phyloP scores from a whole-genome alignment of 2,113 vertebrate species.

The Aspidoscelis tigris region DNA sequence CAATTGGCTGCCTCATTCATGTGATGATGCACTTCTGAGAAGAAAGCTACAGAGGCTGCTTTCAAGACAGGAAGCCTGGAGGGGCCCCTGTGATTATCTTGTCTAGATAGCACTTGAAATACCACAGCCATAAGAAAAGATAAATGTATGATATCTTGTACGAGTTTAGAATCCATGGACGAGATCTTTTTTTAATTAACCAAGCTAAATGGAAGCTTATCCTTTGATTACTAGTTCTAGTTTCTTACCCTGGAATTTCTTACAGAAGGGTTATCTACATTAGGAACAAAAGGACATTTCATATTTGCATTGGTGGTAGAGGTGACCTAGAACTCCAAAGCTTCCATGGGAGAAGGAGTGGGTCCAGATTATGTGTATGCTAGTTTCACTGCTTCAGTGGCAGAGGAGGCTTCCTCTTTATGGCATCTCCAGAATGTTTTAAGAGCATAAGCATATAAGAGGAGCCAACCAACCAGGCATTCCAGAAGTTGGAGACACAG shows the following conservation, averaged over 20 bases:
- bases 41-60: too few species aligned
- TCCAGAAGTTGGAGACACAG: too few species aligned
- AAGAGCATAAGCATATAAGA: too few species aligned
- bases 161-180: not conserved
- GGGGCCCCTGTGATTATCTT: not conserved
- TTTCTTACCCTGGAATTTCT: not conserved
- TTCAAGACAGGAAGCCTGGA: too few species aligned
- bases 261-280: not conserved
- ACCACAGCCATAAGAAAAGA: not conserved
- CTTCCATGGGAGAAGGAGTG: not conserved
- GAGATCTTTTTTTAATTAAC: constrained; percentile 15
- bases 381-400: not conserved
- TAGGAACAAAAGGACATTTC: not conserved
- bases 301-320: not conserved
- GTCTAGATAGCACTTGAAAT: not conserved
- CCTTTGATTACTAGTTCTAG: not conserved
- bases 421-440: not conserved
- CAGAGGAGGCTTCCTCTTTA: not conserved
- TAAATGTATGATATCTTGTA: not conserved
- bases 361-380: not conserved
- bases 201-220: not conserved
- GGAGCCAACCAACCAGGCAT: too few species aligned
- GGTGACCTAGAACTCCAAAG: not conserved
- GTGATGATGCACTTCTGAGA: too few species aligned
- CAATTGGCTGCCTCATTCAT: too few species aligned